A percentile compares a stretch with the other conserved stretches of the same genome.
phyloP scores from a whole-genome alignment of 2,888 invertebrate species.

The Scaptomyza parva region DNA sequence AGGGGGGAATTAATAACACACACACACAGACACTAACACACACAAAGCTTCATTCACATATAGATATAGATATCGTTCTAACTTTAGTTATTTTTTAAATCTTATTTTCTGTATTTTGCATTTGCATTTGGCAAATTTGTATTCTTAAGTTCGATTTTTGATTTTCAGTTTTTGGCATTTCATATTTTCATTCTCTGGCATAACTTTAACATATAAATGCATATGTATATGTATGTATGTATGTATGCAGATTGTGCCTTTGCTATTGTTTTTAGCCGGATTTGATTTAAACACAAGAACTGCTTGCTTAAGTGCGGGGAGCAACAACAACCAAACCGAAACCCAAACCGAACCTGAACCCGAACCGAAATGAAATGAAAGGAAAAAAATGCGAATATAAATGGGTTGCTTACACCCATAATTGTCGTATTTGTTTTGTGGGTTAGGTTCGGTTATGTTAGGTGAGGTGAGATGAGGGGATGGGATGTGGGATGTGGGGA shows the following conservation, averaged over 20 bases:
- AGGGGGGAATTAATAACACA: constrained; percentile 3
- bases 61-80: neutral
- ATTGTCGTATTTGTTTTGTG: neutral
- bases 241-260: neutral
- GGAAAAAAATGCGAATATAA: neutral
- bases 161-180: constrained; percentile 45
- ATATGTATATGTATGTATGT: constrained; percentile 1
- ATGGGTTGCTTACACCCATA: constrained; percentile 1
- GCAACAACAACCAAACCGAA: too few relatives aligned
- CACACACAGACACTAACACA: constrained; percentile 9
- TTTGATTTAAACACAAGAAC: constrained; percentile 9
- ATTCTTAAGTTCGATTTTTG: constrained; percentile 56
- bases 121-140: constrained; percentile 29
- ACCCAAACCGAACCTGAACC: too few relatives aligned
- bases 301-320: too few relatives aligned
- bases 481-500: neutral
- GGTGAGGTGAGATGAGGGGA: neutral
- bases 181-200: neutral
- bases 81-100: neutral
- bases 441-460: too few relatives aligned
- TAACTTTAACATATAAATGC: neutral
- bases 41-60: constrained; percentile 28
- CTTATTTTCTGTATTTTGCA: neutral
- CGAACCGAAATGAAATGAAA: too few relatives aligned
- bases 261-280: constrained; percentile 14